Evolutionary conservation across 2,797 vertebrate genomes (phyloP).

Genomic region (Podarcis lilfordi): DNA sequence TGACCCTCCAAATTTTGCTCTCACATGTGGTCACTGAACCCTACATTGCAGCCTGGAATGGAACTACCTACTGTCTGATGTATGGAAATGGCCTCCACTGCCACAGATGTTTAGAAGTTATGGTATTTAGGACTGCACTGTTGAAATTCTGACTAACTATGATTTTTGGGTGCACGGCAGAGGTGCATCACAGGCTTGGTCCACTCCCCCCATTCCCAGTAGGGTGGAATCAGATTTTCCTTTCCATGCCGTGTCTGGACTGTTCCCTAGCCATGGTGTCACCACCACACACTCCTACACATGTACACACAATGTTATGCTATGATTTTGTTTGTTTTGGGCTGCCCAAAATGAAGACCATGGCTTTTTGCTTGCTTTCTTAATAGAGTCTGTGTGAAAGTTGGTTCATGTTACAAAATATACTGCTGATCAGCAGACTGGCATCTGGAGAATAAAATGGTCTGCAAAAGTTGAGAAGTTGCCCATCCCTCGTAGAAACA

Average conservation of each 20-base stretch:
- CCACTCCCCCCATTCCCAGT: neutral
- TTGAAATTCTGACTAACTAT: neutral
- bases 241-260: neutral
- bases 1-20: no score
- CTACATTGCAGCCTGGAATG: neutral
- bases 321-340: neutral
- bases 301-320: neutral
- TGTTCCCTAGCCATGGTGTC: neutral
- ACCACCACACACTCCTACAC: neutral
- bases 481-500: neutral
- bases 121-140: neutral
- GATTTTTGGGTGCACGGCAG: neutral
- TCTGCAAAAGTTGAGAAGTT: neutral
- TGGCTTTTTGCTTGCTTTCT: neutral
- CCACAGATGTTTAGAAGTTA: neutral
- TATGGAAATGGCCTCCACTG: neutral
- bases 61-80: no score
- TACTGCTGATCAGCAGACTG: neutral
- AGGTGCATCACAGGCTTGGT: neutral
- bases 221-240: neutral
- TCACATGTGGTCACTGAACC: neutral
- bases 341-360: neutral
- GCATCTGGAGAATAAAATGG: neutral
- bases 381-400: neutral
- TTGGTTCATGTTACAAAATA: neutral